Conservation (phyloP, 2,113 vertebrate genomes). For the Myodes glareolus region DNA sequence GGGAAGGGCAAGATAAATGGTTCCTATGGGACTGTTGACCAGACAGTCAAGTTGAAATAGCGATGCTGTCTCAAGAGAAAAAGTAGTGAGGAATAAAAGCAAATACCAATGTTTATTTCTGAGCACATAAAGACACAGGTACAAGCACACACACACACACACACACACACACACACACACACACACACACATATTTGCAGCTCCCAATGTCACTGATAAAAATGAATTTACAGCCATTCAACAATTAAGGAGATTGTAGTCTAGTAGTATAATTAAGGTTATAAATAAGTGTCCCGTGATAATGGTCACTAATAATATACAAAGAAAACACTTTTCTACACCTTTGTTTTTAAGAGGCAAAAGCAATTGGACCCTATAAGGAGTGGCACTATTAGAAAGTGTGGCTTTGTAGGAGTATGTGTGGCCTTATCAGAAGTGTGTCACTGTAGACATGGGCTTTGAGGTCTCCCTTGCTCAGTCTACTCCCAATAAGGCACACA, state of each 20-base stretch:
- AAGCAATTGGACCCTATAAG: neutral
- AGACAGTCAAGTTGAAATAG: neutral
- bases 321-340: neutral
- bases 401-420: neutral
- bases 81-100: neutral
- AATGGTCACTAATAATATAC: neutral
- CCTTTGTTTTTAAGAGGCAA: neutral
- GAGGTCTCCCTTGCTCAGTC: neutral
- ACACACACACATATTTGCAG: accelerated
- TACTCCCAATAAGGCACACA: neutral
- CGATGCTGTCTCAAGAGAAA: neutral
- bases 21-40: no score
- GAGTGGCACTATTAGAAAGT: neutral
- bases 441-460: neutral
- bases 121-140: neutral
- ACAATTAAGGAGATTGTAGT: neutral
- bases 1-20: no score
- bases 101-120: neutral
- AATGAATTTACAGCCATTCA: neutral
- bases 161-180: neutral
- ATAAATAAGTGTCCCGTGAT: neutral
- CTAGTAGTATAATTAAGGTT: neutral
- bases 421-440: neutral
- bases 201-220: neutral
- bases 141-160: neutral